Conservation (phyloP, 1,140 invertebrate genomes). For the Ceratina australensis region DNA sequence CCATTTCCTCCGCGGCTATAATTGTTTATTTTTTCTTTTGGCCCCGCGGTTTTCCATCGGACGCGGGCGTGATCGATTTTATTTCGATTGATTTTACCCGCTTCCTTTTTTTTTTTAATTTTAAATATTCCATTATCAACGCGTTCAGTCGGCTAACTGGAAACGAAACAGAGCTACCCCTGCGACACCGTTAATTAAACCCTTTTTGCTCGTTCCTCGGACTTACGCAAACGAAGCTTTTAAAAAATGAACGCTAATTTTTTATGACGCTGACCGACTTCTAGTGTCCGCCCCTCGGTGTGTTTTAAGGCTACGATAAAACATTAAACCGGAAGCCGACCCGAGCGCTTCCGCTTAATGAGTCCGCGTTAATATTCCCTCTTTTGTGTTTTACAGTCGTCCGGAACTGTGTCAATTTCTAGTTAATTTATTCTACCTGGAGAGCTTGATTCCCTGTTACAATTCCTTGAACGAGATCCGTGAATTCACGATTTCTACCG, state of each 20-base stretch:
- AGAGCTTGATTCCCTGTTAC: background rate
- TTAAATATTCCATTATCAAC: background rate
- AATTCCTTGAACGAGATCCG: background rate
- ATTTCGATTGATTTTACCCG: background rate
- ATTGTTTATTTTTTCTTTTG: constrained; percentile 5
- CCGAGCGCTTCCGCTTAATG: constrained; percentile 9
- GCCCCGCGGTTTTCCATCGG: constrained; percentile 1
- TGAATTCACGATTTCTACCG: no score
- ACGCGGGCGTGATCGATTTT: background rate
- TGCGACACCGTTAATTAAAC: background rate
- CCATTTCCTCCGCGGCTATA: background rate
- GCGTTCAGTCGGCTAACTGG: background rate
- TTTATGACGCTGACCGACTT: constrained; percentile 7
- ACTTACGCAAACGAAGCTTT: background rate
- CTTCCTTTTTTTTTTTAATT: no score
- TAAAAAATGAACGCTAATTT: constrained; percentile 20
- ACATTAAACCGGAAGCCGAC: constrained; percentile 10
- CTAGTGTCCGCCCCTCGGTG: background rate
- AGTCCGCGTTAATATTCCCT: constrained; percentile 15
- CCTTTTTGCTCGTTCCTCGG: no score
- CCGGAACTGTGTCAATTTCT: constrained; percentile 15
- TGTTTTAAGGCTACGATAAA: constrained; percentile 4
- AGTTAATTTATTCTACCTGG: background rate
- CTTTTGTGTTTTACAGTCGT: constrained; percentile 10
- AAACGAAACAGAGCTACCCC: background rate